A percentile compares a stretch with the other conserved stretches of the same genome.
Conservation (phyloP, 2,888 invertebrate species). For the Aspidiotus rigidus region DNA sequence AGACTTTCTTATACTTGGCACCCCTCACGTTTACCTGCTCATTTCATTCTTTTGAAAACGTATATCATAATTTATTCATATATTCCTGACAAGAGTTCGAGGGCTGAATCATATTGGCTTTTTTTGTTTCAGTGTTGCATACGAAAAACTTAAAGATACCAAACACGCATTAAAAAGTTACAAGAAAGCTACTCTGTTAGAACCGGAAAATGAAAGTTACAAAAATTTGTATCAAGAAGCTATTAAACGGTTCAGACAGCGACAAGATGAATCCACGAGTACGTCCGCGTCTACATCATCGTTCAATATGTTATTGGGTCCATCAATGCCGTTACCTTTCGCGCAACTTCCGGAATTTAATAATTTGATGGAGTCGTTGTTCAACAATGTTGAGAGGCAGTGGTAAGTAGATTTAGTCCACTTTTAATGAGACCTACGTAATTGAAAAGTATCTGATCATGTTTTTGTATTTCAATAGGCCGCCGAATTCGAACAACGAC, state of each 20-base stretch:
- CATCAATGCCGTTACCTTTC: conserved; percentile 20
- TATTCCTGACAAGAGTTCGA: conserved; percentile 42
- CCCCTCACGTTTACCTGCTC: not conserved
- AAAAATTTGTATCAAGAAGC: conserved; percentile 29
- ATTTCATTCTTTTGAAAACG: not conserved
- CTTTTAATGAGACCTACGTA: not conserved
- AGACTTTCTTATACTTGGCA: no score
- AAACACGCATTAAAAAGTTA: conserved; percentile 79
- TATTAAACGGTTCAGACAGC: conserved; percentile 17
- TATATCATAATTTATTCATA: conserved; percentile 9
- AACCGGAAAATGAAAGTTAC: conserved; percentile 54
- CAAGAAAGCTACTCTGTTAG: conserved; percentile 75
- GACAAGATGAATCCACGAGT: conserved; percentile 22
- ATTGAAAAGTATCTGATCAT: not conserved
- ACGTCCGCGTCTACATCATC: conserved; percentile 15
- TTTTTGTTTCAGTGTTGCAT: conserved; percentile 47
- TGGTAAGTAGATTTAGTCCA: conserved; percentile 6
- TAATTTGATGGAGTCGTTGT: conserved; percentile 26
- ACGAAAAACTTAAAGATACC: conserved; percentile 71
- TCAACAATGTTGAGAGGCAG: conserved; percentile 21
- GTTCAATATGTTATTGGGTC: conserved; percentile 24
- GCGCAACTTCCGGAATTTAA: conserved; percentile 23
- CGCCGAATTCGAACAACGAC: not conserved
- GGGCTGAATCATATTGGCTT: no score
- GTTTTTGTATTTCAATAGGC: not conserved